phyloP scores from a whole-genome alignment of 2,797 vertebrate genomes.

The Galago senegalensis region DNA sequence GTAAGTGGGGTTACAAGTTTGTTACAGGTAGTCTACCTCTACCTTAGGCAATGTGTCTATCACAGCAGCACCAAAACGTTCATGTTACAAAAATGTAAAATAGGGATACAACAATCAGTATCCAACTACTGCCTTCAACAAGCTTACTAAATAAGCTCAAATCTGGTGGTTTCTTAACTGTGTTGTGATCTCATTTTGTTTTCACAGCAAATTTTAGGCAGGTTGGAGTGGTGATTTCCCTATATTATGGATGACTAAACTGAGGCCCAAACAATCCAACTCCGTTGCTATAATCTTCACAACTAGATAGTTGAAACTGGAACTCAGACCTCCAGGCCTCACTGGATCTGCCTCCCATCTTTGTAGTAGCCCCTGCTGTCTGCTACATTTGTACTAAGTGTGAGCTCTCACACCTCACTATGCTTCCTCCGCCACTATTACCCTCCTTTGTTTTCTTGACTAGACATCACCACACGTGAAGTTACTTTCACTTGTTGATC shows the following conservation, averaged over 20 bases:
- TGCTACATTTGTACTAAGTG: background rate
- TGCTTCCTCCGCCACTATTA: background rate
- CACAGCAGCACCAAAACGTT: conserved; percentile 20
- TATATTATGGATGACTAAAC: conserved; percentile 39
- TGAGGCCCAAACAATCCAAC: background rate
- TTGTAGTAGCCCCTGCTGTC: background rate
- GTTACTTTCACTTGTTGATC: background rate
- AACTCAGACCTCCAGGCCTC: background rate
- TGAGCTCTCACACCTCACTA: background rate
- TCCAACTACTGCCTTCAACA: background rate
- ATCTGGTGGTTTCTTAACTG: conserved; percentile 53
- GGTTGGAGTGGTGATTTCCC: conserved; percentile 6
- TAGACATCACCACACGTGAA: background rate
- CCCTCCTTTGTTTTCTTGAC: background rate
- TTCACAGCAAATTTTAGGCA: conserved; percentile 14
- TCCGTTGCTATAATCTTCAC: background rate
- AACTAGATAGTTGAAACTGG: conserved; percentile 1
- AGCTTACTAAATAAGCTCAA: conserved; percentile 4
- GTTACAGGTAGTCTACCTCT: background rate
- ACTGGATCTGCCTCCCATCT: background rate
- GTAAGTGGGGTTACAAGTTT: background rate
- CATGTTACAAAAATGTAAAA: conserved; percentile 27
- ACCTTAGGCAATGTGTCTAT: background rate
- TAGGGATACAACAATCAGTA: background rate
- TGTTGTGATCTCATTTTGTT: conserved; percentile 46